phyloP scores from a whole-genome alignment of 2,888 invertebrate species.

The Glaucopsyche alexis region DNA sequence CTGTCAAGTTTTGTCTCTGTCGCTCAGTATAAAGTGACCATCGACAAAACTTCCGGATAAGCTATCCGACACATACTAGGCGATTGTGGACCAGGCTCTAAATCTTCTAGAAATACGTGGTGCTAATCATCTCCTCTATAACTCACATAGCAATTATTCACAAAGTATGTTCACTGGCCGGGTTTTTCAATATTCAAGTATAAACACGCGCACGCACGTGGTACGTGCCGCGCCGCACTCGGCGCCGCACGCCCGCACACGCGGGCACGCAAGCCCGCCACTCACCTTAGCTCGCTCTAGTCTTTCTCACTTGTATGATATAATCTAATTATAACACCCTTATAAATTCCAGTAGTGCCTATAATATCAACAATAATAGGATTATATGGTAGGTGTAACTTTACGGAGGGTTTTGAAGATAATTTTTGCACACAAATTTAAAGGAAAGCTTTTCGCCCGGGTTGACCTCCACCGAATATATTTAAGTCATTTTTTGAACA shows the following conservation, averaged over 20 bases:
- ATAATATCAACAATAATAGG: slow-evolving; percentile 20
- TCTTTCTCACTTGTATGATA: background rate
- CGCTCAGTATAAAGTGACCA: too few species aligned
- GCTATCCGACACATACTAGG: too few species aligned
- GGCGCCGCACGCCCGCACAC: background rate
- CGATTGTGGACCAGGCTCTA: background rate
- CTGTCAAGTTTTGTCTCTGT: too few species aligned
- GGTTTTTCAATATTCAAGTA: background rate
- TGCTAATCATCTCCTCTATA: slow-evolving; percentile 8
- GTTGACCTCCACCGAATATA: slow-evolving; percentile 2
- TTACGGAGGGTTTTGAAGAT: background rate
- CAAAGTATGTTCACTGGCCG: background rate
- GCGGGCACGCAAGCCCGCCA: background rate
- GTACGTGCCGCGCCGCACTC: background rate
- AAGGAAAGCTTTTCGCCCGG: background rate
- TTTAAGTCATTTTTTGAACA: slow-evolving; percentile 10
- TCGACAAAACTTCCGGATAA: too few species aligned
- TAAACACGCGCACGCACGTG: background rate
- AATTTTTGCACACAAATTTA: slow-evolving; percentile 1
- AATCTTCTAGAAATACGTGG: slow-evolving; percentile 7
- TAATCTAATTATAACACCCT: background rate
- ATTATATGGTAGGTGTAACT: slow-evolving; percentile 11
- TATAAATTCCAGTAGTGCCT: slow-evolving; percentile 20
- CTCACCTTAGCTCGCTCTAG: background rate
- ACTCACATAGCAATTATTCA: background rate